These are phyloP conservation scores for Echinometra lucunter DNA, from an alignment of 53 echinoderm and acorn worm genomes.

Conservation along the genomic window DNA sequence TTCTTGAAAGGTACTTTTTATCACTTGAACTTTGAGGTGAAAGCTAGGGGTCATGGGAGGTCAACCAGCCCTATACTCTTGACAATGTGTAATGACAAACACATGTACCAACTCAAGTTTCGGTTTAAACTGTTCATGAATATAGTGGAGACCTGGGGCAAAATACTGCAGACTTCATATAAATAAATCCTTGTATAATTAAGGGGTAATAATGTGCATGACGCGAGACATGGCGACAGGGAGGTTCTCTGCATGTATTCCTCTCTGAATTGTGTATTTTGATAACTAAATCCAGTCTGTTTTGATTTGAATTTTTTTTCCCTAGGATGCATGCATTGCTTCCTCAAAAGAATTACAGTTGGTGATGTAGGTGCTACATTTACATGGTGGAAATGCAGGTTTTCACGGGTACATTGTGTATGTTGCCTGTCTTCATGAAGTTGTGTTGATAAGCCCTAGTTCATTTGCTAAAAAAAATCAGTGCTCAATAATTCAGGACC, in stretches of 20 bases:
- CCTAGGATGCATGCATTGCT: not conserved
- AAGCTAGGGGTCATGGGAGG: constrained; percentile 36
- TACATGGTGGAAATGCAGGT: not conserved
- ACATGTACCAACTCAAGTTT: constrained; percentile 29
- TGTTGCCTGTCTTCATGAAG: not conserved
- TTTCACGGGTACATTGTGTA: not conserved
- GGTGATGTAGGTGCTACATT: no score
- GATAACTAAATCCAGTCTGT: not conserved
- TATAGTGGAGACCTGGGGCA: not conserved
- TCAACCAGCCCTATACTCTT: constrained; percentile 25
- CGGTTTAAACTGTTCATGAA: constrained; percentile 27
- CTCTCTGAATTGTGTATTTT: not conserved
- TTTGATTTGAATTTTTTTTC: not conserved
- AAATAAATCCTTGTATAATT: constrained; percentile 49
- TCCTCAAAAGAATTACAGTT: not conserved
- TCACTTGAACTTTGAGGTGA: constrained; percentile 51
- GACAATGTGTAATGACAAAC: constrained; percentile 53
- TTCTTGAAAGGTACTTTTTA: constrained; percentile 41
- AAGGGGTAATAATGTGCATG: constrained; percentile 4
- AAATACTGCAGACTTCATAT: constrained; percentile 10
- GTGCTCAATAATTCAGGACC: not conserved
- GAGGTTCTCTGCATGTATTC: not conserved
- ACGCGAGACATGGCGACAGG: not conserved
- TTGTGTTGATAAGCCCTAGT: not conserved
- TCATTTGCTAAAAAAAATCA: not conserved